Conservation (phyloP, 2,113 vertebrate species). For the Polypterus bichir region DNA sequence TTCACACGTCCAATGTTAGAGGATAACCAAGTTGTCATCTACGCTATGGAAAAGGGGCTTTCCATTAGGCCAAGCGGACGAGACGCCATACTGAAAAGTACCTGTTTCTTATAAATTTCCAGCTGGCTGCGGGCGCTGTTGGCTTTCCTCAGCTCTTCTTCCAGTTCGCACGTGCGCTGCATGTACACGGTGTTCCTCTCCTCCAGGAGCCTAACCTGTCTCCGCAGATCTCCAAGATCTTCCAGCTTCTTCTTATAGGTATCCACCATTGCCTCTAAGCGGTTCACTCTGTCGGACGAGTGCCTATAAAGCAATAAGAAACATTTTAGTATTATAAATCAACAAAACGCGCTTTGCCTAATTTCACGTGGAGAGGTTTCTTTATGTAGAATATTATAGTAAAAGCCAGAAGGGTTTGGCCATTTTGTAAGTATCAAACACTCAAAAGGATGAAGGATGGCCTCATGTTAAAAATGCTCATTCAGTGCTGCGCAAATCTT, state of each 20-base stretch:
- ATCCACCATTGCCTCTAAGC: slow-evolving; percentile 68
- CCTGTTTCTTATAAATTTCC: slow-evolving; percentile 71
- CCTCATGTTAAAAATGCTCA: too few relatives aligned
- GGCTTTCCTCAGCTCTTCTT: slow-evolving; percentile 68
- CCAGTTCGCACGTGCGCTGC: slow-evolving; percentile 79
- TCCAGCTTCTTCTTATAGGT: slow-evolving; percentile 74
- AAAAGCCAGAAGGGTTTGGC: too few relatives aligned
- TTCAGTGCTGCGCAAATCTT: too few relatives aligned
- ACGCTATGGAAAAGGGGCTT: too few relatives aligned
- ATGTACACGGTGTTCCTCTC: slow-evolving; percentile 73
- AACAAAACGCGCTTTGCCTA: too few relatives aligned
- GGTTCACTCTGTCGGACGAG: slow-evolving; percentile 70
- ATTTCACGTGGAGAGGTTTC: too few relatives aligned
- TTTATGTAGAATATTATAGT: too few relatives aligned
- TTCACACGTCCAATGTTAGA: background rate
- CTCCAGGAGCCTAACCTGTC: slow-evolving; percentile 80
- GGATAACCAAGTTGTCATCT: too few relatives aligned
- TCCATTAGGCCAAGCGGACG: too few relatives aligned
- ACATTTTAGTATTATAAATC: too few relatives aligned
- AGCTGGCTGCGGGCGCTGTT: slow-evolving; percentile 59
- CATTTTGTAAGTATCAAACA: too few relatives aligned
- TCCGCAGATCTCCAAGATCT: slow-evolving; percentile 71
- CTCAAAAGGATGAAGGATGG: too few relatives aligned
- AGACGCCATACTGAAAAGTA: slow-evolving; percentile 5
- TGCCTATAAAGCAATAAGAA: slow-evolving; percentile 42